Evolutionary conservation across 2,888 invertebrate species (phyloP).

Genomic region (Leptodirus hochenwartii): DNA sequence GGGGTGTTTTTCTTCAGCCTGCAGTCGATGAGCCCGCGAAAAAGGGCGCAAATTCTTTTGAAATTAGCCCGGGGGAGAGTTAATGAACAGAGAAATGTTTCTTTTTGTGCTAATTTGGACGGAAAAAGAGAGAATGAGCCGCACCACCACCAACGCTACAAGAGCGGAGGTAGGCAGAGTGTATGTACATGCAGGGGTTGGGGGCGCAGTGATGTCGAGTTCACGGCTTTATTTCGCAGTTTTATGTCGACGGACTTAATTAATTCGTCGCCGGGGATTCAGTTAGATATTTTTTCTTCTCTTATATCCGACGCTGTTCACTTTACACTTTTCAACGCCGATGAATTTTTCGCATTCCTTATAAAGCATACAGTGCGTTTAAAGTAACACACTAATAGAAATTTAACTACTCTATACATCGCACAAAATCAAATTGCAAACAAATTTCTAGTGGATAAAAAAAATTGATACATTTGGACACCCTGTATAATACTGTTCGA

Average conservation of each 20-base stretch:
- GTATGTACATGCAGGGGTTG: too few relatives aligned
- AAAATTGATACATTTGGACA: too few relatives aligned
- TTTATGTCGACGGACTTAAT: constrained; percentile 25
- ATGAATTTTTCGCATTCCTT: constrained; percentile 19
- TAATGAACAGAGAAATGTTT: constrained; percentile 31
- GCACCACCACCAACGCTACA: too few relatives aligned
- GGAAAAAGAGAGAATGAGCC: constrained; percentile 21
- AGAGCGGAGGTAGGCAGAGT: too few relatives aligned
- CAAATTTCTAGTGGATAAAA: too few relatives aligned
- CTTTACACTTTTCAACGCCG: constrained; percentile 23
- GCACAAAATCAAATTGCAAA: too few relatives aligned
- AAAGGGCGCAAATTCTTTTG: constrained; percentile 28
- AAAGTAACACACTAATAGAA: too few relatives aligned
- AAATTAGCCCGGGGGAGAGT: constrained; percentile 30
- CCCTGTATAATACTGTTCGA: too few relatives aligned
- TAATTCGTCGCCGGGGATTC: constrained; percentile 27
- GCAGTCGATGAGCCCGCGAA: constrained; percentile 3
- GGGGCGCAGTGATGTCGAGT: constrained; percentile 4
- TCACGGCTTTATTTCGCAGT: constrained; percentile 25
- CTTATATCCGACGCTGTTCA: constrained; percentile 18
- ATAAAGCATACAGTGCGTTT: too few relatives aligned
- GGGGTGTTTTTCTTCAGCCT: constrained; percentile 24
- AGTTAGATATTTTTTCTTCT: constrained; percentile 7
- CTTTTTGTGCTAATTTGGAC: constrained; percentile 30
- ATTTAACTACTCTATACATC: too few relatives aligned